A percentile compares a stretch with the other conserved stretches of the same genome.
These are phyloP conservation scores for Caenorhabditis panamensis DNA, from an alignment of 2,888 invertebrate genomes.

Conservation along the genomic window DNA sequence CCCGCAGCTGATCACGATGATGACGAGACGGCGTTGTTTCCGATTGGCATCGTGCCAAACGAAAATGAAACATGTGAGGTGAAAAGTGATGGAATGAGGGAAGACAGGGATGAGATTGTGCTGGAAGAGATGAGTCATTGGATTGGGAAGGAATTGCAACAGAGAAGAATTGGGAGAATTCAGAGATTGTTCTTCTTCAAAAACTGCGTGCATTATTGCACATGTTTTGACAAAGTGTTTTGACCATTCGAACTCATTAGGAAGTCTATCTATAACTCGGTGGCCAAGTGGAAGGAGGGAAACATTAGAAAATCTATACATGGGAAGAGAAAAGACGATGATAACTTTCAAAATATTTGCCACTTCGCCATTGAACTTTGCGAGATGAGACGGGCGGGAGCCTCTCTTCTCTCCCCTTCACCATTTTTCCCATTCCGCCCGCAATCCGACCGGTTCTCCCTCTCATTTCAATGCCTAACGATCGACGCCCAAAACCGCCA, in stretches of 20 bases:
- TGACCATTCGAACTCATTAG: no score
- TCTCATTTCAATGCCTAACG: constrained; percentile 33
- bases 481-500: constrained; percentile 59
- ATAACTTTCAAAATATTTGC: not conserved
- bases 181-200: no score
- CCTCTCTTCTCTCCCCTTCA: constrained; percentile 12
- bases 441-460: constrained; percentile 54
- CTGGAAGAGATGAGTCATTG: not conserved
- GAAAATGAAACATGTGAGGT: constrained; percentile 33
- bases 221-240: no score
- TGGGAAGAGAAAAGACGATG: no score
- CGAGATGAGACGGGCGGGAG: not conserved
- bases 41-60: constrained; percentile 52
- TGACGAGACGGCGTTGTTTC: constrained; percentile 2
- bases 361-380: not conserved
- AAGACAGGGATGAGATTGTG: not conserved
- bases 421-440: constrained; percentile 37
- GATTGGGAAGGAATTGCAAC: no score
- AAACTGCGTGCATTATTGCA: no score
- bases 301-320: no score
- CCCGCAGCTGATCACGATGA: constrained; percentile 42
- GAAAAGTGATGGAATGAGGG: not conserved
- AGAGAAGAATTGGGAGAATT: no score
- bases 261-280: no score
- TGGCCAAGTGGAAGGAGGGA: no score